phyloP scores from a whole-genome alignment of 1,140 invertebrate genomes.

The Eumeta japonica region DNA sequence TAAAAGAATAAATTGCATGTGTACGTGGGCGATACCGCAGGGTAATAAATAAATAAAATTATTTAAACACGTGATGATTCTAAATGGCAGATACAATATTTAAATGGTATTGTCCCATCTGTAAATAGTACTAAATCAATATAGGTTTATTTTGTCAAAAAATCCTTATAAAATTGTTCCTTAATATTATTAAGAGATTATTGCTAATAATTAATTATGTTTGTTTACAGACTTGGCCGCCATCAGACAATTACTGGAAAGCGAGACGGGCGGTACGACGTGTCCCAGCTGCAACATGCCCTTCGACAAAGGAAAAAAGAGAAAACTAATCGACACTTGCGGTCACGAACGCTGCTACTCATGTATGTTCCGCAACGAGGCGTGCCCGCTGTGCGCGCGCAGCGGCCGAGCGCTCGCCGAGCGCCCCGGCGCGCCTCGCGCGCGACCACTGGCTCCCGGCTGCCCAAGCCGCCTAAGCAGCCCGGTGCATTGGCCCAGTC shows the following conservation, averaged over 20 bases:
- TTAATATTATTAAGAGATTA: neutral
- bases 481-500: slow-evolving; percentile 58
- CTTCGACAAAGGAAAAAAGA: slow-evolving; percentile 92
- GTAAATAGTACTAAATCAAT: neutral
- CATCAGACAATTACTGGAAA: slow-evolving; percentile 46
- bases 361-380: slow-evolving; percentile 88
- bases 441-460: no score
- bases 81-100: slow-evolving; percentile 12
- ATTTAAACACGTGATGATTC: slow-evolving; percentile 9
- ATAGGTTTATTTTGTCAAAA: no score
- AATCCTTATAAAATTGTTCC: no score
- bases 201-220: neutral
- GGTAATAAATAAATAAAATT: no score
- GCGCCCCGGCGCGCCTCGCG: no score
- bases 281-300: slow-evolving; percentile 87
- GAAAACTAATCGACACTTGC: slow-evolving; percentile 89
- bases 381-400: slow-evolving; percentile 80
- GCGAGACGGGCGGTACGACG: slow-evolving; percentile 59
- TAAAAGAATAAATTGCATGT: no score
- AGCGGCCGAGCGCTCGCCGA: slow-evolving; percentile 40
- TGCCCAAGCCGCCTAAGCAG: slow-evolving; percentile 50
- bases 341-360: slow-evolving; percentile 92
- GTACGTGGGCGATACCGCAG: no score
- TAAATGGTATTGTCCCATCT: neutral
- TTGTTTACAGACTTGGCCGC: slow-evolving; percentile 49